Percentiles rank a stretch among this genome's conserved stretches.
Evolutionary conservation across 2,888 invertebrate species (phyloP).

Genomic region (Synergus itoensis): DNA sequence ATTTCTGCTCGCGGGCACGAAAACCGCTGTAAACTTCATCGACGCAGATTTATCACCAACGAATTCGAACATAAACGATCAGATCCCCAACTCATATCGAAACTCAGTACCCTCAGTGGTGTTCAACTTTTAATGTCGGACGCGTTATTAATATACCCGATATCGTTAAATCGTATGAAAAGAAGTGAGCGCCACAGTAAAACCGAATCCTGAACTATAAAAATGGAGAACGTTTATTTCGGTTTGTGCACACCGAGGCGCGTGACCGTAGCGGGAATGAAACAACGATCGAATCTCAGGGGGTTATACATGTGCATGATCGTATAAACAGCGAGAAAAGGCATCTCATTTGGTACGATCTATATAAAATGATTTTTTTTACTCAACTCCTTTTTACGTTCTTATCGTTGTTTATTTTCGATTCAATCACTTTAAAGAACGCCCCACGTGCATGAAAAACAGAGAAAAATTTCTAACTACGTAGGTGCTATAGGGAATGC

Average conservation of each 20-base stretch:
- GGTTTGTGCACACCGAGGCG: constrained; percentile 11
- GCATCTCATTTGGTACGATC: constrained; percentile 2
- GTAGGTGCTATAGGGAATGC: constrained; percentile 27
- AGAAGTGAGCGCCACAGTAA: constrained; percentile 11
- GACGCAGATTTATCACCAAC: constrained; percentile 17
- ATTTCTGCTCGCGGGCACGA: constrained; percentile 10
- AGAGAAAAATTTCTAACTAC: background rate
- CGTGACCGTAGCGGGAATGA: constrained; percentile 30
- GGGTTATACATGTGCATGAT: background rate
- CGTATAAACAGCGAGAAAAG: background rate
- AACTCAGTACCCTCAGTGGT: background rate
- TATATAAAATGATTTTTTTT: constrained; percentile 4
- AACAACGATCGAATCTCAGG: constrained; percentile 20
- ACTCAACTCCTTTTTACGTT: background rate
- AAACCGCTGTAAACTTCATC: constrained; percentile 28
- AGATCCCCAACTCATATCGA: constrained; percentile 2
- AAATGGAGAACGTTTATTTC: constrained; percentile 34
- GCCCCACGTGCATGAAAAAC: constrained; percentile 5
- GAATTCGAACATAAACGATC: constrained; percentile 35
- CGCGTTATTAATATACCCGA: background rate
- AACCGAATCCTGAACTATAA: constrained; percentile 3
- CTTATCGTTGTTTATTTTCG: constrained; percentile 10
- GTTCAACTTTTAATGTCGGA: background rate
- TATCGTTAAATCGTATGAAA: background rate
- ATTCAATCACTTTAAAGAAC: background rate